Conservation (phyloP, 2,113 vertebrate genomes). For the Microtus ochrogaster region DNA sequence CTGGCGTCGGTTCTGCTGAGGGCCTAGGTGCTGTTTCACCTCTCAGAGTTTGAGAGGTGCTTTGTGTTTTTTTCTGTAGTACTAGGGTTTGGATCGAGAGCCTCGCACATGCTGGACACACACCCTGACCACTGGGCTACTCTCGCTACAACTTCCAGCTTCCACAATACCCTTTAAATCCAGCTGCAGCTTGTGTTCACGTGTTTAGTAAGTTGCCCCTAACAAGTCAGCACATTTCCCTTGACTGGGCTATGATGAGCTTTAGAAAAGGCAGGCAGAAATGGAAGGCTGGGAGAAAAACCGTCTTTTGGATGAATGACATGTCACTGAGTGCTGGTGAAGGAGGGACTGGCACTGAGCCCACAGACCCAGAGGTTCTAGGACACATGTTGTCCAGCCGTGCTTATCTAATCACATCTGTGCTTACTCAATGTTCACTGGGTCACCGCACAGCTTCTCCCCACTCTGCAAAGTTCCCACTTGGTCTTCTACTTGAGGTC, state of each 20-base stretch:
- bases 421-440: slow-evolving; percentile 76
- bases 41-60: neutral
- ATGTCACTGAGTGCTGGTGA: neutral
- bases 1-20: neutral
- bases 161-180: neutral
- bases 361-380: slow-evolving; percentile 20
- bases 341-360: neutral
- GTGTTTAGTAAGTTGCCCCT: neutral
- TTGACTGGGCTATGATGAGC: neutral
- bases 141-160: neutral
- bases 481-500: neutral
- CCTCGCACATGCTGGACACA: neutral
- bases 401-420: slow-evolving; percentile 73
- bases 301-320: neutral
- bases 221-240: neutral
- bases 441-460: slow-evolving; percentile 51
- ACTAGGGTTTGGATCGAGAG: neutral
- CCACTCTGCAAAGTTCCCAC: slow-evolving; percentile 9
- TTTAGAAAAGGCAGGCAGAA: slow-evolving; percentile 24
- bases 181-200: neutral
- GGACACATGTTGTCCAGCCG: slow-evolving; percentile 58
- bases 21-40: neutral
- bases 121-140: neutral
- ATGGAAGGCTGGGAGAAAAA: neutral
- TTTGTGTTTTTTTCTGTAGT: neutral